Conservation (phyloP, 2,113 vertebrate genomes). For the Odocoileus hemionus region DNA sequence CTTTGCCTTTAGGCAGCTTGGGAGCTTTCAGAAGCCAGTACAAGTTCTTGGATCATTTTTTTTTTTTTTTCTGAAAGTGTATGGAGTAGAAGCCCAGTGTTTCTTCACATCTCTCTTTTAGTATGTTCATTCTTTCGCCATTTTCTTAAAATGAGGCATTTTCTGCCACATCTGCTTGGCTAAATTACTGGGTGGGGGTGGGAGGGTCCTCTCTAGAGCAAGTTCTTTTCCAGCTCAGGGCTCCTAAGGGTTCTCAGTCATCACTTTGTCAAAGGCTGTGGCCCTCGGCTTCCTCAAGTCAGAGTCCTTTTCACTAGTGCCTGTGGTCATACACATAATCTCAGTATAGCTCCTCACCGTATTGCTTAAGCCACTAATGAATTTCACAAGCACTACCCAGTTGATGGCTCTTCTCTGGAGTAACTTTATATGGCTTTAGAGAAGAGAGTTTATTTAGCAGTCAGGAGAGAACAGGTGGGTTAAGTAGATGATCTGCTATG, state of each 20-base stretch:
- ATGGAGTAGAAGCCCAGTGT: background rate
- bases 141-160: conserved; percentile 20
- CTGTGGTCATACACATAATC: background rate
- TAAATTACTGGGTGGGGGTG: background rate
- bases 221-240: background rate
- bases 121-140: background rate
- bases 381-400: background rate
- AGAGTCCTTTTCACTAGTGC: background rate
- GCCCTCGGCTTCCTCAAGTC: background rate
- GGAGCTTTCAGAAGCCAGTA: background rate
- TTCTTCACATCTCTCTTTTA: background rate
- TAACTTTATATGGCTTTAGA: background rate
- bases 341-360: background rate
- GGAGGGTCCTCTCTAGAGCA: background rate
- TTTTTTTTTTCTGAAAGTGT: background rate
- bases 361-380: background rate
- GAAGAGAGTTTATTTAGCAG: background rate
- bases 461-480: background rate
- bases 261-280: background rate
- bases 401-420: background rate
- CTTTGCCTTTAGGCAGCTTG: background rate
- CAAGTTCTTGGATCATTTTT: background rate
- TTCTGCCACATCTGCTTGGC: background rate
- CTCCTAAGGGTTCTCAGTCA: background rate
- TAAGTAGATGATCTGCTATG: background rate